Base-by-base conservation (phyloP, 2,113 vertebrate genomes). In the Calypte anna region DNA sequence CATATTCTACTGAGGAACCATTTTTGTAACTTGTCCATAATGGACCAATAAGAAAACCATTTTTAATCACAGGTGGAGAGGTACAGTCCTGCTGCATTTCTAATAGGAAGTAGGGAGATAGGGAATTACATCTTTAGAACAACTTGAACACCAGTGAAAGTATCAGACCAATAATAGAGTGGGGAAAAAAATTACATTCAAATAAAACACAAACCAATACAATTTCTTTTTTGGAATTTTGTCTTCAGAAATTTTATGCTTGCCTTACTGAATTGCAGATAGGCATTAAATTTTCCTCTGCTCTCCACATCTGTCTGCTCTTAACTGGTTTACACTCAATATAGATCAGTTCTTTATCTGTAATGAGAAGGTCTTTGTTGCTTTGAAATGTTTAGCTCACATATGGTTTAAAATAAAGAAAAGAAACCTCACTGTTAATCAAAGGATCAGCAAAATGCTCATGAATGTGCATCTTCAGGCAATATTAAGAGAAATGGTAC, bases 1-100 rank as follows among this genome's bases (percentile, higher is more conserved):
- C 91, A 9, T 98, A 98, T 54, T 98, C 96, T 67, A 98, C 95
- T 2, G 94, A 96, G n/a, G 97, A 97, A 25, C 98, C 98, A 18
- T 91, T 78, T 30, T 27, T 69, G 66, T 98, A 98, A 44, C 64
- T 97, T 36, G 43, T 16, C 92, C 94, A 3, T 46, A 92, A 12
- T 1, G 67, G 91, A 44, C 55, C 85, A 59, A 96, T 59, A 51
- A 97, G 24, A 73, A 8, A 88, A 66, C 97, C 96, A 10, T 98
- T 97, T 43, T 82, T 48, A 76, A 98, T 40, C 53, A 24, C 38
- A 64, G 98, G 98, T 36, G 98, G 98, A 69, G 92, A 46, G 23
- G 82, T 79, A 87, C 98, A 98, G 21, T 86, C 91, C 40, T 96
- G 96, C 58, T 48, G 85, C 16, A 76, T 96, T 92, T 94, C 97